A percentile compares a stretch with the other conserved stretches of the same genome.
Conservation (phyloP, 2,888 invertebrate genomes). For the Gymnosoma rotundatum region DNA sequence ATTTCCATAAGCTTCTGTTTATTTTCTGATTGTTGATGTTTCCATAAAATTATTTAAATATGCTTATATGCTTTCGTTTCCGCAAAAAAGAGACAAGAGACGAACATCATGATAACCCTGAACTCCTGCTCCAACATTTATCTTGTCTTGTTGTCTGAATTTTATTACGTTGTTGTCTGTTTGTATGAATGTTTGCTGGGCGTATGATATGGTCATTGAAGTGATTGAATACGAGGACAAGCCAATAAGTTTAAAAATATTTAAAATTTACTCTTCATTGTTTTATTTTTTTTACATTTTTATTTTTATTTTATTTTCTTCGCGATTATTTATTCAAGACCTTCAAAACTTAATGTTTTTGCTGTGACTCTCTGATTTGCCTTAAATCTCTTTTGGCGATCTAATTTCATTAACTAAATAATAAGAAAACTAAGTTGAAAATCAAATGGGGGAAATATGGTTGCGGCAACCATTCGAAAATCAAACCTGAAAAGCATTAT, state of each 20-base stretch:
- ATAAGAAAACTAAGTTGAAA: too few species aligned
- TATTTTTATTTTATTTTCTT: conserved; percentile 34
- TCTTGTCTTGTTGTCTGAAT: conserved; percentile 6
- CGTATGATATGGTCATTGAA: conserved; percentile 44
- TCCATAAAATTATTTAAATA: conserved; percentile 26
- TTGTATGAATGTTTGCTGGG: background rate
- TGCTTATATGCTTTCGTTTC: conserved; percentile 28
- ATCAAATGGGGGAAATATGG: background rate
- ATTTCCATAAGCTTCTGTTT: conserved; percentile 17
- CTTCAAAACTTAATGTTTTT: too few species aligned
- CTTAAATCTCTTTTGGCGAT: too few species aligned
- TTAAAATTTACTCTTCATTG: conserved; percentile 13
- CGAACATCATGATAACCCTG: conserved; percentile 62
- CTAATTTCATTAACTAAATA: too few species aligned
- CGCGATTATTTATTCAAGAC: background rate
- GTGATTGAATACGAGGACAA: conserved; percentile 31
- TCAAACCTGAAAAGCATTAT: background rate
- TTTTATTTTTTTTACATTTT: conserved; percentile 10
- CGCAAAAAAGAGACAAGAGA: background rate
- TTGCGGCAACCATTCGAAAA: background rate
- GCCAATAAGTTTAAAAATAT: too few species aligned
- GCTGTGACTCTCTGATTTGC: too few species aligned
- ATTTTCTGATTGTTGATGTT: background rate
- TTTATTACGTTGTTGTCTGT: background rate
- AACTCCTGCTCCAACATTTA: conserved; percentile 47